Conservation (phyloP, 2,797 vertebrate genomes). For the Rallus crepitans region DNA sequence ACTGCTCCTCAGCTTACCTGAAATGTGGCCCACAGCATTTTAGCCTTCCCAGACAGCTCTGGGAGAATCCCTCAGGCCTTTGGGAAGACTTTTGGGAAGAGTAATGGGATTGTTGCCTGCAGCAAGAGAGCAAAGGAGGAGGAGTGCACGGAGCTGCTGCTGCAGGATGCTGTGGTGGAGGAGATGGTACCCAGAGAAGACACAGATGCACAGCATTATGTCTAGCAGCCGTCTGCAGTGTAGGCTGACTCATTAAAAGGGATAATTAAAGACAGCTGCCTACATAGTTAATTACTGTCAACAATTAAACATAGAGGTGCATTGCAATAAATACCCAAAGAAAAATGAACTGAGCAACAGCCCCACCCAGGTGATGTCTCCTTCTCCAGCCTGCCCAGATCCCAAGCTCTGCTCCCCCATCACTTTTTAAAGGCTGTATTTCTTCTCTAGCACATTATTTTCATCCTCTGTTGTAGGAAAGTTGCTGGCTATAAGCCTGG, state of each 20-base stretch:
- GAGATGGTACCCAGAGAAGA: not conserved
- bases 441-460: not conserved
- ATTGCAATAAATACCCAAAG: not conserved
- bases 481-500: not conserved
- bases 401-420: rapidly evolving
- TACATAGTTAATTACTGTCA: slow-evolving; percentile 1
- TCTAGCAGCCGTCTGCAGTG: not conserved
- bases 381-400: not conserved
- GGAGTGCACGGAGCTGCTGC: not conserved
- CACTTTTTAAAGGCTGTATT: rapidly evolving
- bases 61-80: not conserved
- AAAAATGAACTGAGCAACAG: not conserved
- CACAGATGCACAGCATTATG: not conserved
- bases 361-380: not conserved
- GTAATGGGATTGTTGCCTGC: rapidly evolving
- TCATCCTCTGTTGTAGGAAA: not conserved
- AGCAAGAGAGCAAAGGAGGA: rapidly evolving
- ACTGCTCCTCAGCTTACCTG: not conserved
- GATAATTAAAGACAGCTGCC: slow-evolving; percentile 23
- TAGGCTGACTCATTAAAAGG: not conserved
- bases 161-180: not conserved
- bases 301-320: not conserved
- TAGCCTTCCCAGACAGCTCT: rapidly evolving
- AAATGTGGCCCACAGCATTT: rapidly evolving
- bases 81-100: not conserved